Percentiles rank a stretch among this genome's conserved stretches.
Evolutionary conservation across 1,140 invertebrate genomes (phyloP).

Genomic region (Micrasema minimum): DNA sequence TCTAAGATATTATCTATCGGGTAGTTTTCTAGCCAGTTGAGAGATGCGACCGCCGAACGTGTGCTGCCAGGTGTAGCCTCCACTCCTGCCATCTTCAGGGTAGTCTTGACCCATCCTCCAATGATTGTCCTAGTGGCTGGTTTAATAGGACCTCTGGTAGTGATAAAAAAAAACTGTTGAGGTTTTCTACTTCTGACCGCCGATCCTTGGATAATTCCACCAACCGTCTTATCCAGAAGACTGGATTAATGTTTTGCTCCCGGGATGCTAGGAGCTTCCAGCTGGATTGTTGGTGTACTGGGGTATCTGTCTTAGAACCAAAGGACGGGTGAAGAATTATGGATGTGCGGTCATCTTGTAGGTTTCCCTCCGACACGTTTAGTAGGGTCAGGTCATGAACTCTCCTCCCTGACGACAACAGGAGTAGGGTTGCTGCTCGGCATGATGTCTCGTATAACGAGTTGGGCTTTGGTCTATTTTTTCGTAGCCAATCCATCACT

Average conservation of each 20-base stretch:
- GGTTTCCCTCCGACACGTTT: conserved; percentile 37
- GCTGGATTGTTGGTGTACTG: conserved; percentile 2
- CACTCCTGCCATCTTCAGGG: neutral
- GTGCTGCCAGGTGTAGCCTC: neutral
- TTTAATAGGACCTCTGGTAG: neutral
- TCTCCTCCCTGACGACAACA: conserved; percentile 54
- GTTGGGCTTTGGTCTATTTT: conserved; percentile 11
- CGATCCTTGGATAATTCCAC: no score
- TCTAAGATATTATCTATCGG: neutral
- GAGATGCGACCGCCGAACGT: neutral
- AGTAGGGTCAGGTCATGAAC: conserved; percentile 56
- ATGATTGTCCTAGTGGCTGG: neutral
- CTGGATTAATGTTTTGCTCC: neutral
- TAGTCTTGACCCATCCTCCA: conserved; percentile 1
- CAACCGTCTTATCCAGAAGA: neutral
- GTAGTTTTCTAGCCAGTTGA: conserved; percentile 3
- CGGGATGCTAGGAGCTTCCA: neutral
- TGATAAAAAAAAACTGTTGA: neutral
- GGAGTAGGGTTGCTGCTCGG: conserved; percentile 53
- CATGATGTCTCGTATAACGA: conserved; percentile 52
- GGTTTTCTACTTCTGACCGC: neutral
- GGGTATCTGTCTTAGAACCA: conserved; percentile 56
- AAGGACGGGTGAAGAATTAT: conserved; percentile 55
- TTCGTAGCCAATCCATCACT: neutral
- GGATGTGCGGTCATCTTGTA: conserved; percentile 42